Conservation (phyloP, 2,113 vertebrate genomes). For the Collichthys lucidus region DNA sequence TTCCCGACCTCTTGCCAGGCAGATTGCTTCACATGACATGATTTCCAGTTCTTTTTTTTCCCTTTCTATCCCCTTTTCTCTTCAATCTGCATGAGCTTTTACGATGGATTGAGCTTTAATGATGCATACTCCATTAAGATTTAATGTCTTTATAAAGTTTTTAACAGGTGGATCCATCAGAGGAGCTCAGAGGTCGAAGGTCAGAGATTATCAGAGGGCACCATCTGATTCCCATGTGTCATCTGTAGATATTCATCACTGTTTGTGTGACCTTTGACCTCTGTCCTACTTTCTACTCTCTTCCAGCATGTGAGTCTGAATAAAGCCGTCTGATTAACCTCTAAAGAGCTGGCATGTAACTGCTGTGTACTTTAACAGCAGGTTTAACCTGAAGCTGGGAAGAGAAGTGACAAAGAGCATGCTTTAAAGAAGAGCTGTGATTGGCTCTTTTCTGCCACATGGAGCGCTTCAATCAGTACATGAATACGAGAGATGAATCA, state of each 20-base stretch:
- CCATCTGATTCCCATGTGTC: constrained; percentile 17
- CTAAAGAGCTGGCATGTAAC: neutral
- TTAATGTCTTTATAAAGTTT: constrained; percentile 26
- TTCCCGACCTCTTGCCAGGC: no score
- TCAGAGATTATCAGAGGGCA: constrained; percentile 31
- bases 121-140: constrained; percentile 20
- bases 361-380: neutral
- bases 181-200: constrained; percentile 11
- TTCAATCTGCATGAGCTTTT: no score
- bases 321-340: neutral
- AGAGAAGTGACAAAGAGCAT: neutral
- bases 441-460: neutral
- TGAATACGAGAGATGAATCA: neutral
- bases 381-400: neutral
- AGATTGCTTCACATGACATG: no score
- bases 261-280: constrained; percentile 1
- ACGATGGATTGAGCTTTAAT: constrained; percentile 12
- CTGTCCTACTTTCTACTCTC: neutral
- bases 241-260: neutral
- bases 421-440: neutral
- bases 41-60: no score
- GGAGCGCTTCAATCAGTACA: neutral
- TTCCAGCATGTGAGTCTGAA: neutral
- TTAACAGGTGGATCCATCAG: constrained; percentile 21
- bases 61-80: no score